These are phyloP conservation scores for Eufriesea mexicana DNA, from an alignment of 1,140 invertebrate genomes.

Conservation along the genomic window DNA sequence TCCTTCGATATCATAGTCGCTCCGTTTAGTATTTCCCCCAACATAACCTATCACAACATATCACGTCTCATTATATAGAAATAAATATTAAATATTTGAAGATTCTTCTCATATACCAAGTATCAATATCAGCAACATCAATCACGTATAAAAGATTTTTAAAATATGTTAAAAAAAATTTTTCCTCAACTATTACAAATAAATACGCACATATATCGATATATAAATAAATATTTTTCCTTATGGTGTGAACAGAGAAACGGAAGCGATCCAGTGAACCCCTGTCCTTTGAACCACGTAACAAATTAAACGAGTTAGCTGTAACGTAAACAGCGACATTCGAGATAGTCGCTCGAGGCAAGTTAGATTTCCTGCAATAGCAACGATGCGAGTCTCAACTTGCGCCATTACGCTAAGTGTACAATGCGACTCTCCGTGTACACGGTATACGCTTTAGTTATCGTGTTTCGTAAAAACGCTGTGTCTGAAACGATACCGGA, in stretches of 20 bases:
- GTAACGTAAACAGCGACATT: not conserved
- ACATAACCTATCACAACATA: no score
- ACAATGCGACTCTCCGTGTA: not conserved
- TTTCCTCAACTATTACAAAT: not conserved
- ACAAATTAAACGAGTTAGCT: not conserved
- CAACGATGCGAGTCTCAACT: not conserved
- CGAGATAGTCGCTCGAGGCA: not conserved
- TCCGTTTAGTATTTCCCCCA: no score
- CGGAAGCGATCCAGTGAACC: not conserved
- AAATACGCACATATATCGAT: not conserved
- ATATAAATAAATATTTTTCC: not conserved
- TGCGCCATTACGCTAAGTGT: not conserved
- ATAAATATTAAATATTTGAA: no score
- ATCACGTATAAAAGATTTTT: no score
- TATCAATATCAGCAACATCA: no score
- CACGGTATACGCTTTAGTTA: not conserved
- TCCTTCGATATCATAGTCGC: no score
- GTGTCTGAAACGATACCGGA: not conserved
- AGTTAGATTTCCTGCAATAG: constrained; percentile 4
- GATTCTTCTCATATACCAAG: no score
- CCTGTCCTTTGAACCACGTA: not conserved
- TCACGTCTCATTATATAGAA: no score
- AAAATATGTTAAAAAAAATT: no score
- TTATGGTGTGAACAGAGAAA: not conserved
- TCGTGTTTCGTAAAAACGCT: not conserved